Percentiles rank a stretch among this genome's conserved stretches.
Conservation (phyloP, 2,888 invertebrate genomes). For the Patella ulyssiponensis region DNA sequence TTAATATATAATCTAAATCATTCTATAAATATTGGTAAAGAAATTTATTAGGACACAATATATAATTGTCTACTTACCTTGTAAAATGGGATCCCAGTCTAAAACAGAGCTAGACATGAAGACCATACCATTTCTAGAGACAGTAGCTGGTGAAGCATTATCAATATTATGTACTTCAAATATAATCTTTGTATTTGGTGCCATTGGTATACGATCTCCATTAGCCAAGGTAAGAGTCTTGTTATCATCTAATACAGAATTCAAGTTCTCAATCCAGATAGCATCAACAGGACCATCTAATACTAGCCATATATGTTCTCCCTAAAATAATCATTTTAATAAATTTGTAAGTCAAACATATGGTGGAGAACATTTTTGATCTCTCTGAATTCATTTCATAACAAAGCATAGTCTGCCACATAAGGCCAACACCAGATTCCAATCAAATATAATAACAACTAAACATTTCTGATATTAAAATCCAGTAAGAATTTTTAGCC, state of each 20-base stretch:
- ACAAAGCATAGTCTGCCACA: too few species aligned
- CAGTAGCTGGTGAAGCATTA: slow-evolving; percentile 73
- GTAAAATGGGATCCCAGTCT: slow-evolving; percentile 93
- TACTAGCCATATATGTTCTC: slow-evolving; percentile 72
- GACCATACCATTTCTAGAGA: slow-evolving; percentile 74
- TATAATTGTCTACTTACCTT: slow-evolving; percentile 71
- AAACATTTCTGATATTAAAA: too few species aligned
- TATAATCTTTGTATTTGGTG: slow-evolving; percentile 72
- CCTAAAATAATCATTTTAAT: slow-evolving; percentile 72
- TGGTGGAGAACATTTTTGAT: too few species aligned
- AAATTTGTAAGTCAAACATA: too few species aligned
- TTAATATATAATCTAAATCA: not conserved
- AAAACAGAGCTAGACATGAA: slow-evolving; percentile 97
- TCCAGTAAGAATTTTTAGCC: too few species aligned
- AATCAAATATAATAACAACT: too few species aligned
- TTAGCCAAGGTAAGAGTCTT: slow-evolving; percentile 73
- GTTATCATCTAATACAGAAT: slow-evolving; percentile 74
- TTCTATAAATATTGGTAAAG: not conserved
- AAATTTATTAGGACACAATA: not conserved
- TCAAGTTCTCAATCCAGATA: slow-evolving; percentile 74
- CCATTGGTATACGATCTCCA: slow-evolving; percentile 73
- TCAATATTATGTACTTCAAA: slow-evolving; percentile 74
- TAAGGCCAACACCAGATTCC: too few species aligned
- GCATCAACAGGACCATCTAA: slow-evolving; percentile 73
- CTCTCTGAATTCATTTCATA: too few species aligned